Percentiles rank a stretch among this genome's conserved stretches.
These are phyloP conservation scores for Telmatochromis sp. DNA, from an alignment of 2,113 vertebrate species.

Conservation along the genomic window DNA sequence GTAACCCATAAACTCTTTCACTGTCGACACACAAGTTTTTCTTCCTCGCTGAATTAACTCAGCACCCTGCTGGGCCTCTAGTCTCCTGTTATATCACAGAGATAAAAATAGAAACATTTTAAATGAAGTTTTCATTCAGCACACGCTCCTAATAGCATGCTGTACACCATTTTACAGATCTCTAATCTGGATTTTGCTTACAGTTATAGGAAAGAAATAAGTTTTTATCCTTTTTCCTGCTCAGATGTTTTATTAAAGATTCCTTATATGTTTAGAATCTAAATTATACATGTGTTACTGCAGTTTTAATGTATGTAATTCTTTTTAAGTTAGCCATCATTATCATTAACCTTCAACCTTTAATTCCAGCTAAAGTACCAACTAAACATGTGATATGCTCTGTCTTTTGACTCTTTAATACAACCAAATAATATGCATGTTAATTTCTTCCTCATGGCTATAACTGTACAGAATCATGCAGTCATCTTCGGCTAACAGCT, in stretches of 20 bases:
- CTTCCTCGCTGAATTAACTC: not conserved
- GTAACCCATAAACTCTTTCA: not conserved
- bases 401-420: constrained; percentile 8
- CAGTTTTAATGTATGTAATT: not conserved
- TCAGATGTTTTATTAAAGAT: not conserved
- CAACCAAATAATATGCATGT: not conserved
- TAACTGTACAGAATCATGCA: constrained; percentile 20
- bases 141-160: not conserved
- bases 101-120: constrained; percentile 25
- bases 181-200: not conserved
- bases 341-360: not conserved
- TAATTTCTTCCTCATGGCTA: constrained; percentile 12
- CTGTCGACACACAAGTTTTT: constrained; percentile 2
- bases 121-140: constrained; percentile 5
- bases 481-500: constrained; percentile 67
- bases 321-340: not conserved
- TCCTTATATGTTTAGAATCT: not conserved
- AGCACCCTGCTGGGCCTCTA: not conserved
- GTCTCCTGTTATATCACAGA: not conserved
- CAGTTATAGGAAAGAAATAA: not conserved
- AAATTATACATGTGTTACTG: not conserved
- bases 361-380: not conserved
- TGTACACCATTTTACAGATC: not conserved
- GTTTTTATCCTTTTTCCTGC: not conserved
- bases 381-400: not conserved